phyloP scores from a whole-genome alignment of 23 tunicate species.

The Styela clava region DNA sequence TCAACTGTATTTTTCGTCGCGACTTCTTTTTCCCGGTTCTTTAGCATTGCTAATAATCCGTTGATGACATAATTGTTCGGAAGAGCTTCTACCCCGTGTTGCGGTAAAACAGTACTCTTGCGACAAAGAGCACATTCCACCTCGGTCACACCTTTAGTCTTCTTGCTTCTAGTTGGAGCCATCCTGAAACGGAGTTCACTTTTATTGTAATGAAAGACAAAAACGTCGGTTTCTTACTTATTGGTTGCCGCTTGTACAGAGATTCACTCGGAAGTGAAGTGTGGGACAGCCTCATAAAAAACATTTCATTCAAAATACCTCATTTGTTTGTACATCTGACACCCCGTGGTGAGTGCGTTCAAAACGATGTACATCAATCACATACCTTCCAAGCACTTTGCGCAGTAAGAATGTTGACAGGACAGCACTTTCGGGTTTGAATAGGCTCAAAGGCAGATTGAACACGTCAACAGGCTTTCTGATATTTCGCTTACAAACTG shows the following conservation, averaged over 20 bases:
- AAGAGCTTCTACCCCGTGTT: constrained; percentile 32
- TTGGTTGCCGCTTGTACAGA: too few relatives aligned
- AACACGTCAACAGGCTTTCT: constrained; percentile 38
- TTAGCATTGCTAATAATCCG: constrained; percentile 32
- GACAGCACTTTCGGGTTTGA: constrained; percentile 41
- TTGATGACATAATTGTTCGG: constrained; percentile 43
- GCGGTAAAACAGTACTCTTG: constrained; percentile 30
- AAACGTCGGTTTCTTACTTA: too few relatives aligned
- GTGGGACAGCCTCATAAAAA: too few relatives aligned
- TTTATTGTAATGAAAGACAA: too few relatives aligned
- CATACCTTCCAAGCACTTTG: constrained; percentile 52
- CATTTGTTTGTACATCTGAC: too few relatives aligned
- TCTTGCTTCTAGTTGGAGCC: constrained; percentile 10
- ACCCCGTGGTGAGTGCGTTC: too few relatives aligned
- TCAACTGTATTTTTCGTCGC: not conserved
- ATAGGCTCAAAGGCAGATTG: constrained; percentile 37
- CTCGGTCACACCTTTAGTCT: constrained; percentile 3
- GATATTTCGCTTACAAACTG: not conserved
- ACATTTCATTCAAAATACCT: too few relatives aligned
- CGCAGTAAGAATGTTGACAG: constrained; percentile 58
- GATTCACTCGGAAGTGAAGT: too few relatives aligned
- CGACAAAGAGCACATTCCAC: constrained; percentile 61
- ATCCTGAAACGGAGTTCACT: constrained; percentile 27
- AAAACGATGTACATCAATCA: too few relatives aligned
- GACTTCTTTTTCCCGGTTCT: constrained; percentile 6